Evolutionary conservation across 2,113 vertebrate species (phyloP).

Genomic region (Siniperca knerii): DNA sequence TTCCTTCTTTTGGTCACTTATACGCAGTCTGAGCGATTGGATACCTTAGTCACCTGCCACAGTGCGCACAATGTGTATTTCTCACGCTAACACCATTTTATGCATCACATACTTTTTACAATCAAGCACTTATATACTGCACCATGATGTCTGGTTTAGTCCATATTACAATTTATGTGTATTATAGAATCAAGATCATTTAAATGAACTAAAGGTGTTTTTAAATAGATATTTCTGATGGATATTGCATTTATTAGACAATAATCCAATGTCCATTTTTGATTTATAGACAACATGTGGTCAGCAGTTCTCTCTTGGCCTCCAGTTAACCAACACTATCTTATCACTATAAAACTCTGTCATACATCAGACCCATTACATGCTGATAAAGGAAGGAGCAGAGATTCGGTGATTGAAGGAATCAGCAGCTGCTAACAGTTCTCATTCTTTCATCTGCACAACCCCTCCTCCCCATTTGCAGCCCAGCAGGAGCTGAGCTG

Average conservation of each 20-base stretch:
- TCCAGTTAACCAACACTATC: conserved; percentile 20
- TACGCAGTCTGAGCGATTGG: background rate
- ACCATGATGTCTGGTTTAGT: background rate
- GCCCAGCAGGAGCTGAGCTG: conserved; percentile 64
- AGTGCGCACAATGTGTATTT: background rate
- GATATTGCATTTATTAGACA: background rate
- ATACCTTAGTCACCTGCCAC: conserved; percentile 33
- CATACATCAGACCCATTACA: conserved; percentile 43
- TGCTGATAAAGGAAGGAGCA: conserved; percentile 58
- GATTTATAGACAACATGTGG: background rate
- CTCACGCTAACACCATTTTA: conserved; percentile 38
- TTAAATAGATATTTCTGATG: background rate
- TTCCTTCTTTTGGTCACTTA: conserved; percentile 5
- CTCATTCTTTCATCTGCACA: conserved; percentile 45
- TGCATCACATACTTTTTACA: conserved; percentile 3
- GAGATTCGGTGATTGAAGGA: conserved; percentile 41
- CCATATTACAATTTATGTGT: background rate
- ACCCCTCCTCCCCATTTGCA: conserved; percentile 66
- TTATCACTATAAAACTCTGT: conserved; percentile 40
- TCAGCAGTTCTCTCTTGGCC: background rate
- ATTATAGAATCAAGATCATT: background rate
- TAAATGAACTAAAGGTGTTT: too few species aligned
- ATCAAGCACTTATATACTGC: conserved; percentile 1
- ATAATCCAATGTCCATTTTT: background rate
- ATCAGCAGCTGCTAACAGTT: conserved; percentile 65